Conservation (phyloP, 2,888 invertebrate genomes). For the Scelioninae gen. 1 region DNA sequence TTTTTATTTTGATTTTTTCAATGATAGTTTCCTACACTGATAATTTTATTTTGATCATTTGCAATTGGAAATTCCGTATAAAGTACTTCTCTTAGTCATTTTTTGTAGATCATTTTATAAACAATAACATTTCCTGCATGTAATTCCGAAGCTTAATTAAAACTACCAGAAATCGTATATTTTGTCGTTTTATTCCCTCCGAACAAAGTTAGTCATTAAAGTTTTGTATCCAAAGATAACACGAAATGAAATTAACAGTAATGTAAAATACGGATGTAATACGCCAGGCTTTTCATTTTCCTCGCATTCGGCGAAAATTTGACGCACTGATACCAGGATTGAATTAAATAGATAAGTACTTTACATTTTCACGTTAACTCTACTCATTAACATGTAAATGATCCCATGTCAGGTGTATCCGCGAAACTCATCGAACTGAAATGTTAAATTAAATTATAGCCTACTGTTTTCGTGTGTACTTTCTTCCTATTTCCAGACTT, state of each 20-base stretch:
- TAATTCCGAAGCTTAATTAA: no score
- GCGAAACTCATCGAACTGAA: conserved; percentile 3
- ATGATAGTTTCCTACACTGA: no score
- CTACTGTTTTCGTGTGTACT: conserved; percentile 23
- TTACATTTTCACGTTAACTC: conserved; percentile 32
- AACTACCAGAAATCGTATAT: no score
- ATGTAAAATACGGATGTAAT: conserved; percentile 21
- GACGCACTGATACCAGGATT: conserved; percentile 25
- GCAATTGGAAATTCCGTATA: no score
- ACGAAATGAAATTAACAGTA: conserved; percentile 30
- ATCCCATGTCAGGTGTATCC: conserved; percentile 21
- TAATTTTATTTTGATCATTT: no score
- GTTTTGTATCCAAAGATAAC: conserved; percentile 22
- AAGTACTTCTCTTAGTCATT: no score
- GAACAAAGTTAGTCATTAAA: conserved; percentile 1
- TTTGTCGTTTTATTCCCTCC: not conserved
- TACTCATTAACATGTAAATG: conserved; percentile 44
- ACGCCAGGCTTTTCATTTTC: conserved; percentile 41
- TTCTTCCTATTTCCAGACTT: conserved; percentile 8
- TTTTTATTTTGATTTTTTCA: no score
- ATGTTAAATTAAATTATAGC: conserved; percentile 44
- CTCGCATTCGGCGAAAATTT: conserved; percentile 21
- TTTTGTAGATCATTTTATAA: not conserved
- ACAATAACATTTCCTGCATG: not conserved
- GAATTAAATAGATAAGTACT: conserved; percentile 47